Percentiles rank a stretch among this genome's conserved stretches.
Evolutionary conservation across 2,113 vertebrate species (phyloP).

Genomic region (Myotis yumanensis): DNA sequence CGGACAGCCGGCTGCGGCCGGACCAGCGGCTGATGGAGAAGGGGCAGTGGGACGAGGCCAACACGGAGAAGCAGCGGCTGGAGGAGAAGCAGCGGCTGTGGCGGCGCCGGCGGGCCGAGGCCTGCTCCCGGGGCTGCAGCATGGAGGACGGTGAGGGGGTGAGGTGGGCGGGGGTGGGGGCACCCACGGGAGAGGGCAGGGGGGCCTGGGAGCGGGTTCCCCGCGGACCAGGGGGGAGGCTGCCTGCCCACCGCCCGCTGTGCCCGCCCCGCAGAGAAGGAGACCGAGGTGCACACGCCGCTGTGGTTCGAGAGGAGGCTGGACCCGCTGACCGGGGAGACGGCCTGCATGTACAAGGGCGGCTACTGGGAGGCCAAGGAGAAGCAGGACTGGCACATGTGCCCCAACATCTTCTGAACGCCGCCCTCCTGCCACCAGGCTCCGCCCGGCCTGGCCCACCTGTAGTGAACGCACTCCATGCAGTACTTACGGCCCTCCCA

Average conservation of each 20-base stretch:
- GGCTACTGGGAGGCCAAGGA: conserved; percentile 99
- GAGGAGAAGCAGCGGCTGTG: conserved; percentile 92
- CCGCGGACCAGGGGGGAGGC: not conserved
- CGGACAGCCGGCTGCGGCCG: conserved; percentile 92
- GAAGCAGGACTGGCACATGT: conserved; percentile 92
- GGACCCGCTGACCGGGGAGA: conserved; percentile 91
- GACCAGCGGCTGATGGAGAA: conserved; percentile 97
- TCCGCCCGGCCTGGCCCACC: conserved; percentile 70
- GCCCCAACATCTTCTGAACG: conserved; percentile 95
- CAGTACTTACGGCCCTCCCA: not conserved
- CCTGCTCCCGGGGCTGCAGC: conserved; percentile 85
- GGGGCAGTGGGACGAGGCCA: conserved; percentile 95
- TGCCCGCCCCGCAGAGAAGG: conserved; percentile 85
- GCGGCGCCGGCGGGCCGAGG: conserved; percentile 87
- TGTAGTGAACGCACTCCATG: conserved; percentile 79
- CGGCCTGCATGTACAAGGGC: conserved; percentile 93
- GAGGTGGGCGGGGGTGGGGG: not conserved
- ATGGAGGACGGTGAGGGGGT: conserved; percentile 88
- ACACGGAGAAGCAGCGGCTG: conserved; percentile 92
- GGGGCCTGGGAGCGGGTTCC: not conserved
- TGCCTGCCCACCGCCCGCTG: accelerated
- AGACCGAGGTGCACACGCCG: conserved; percentile 90
- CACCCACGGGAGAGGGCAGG: not conserved
- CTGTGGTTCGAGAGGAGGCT: conserved; percentile 96
- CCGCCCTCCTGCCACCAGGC: conserved; percentile 20